A percentile compares a stretch with the other conserved stretches of the same genome.
Conservation (phyloP, 2,888 invertebrate genomes). For the Leptinotarsa haldemani region DNA sequence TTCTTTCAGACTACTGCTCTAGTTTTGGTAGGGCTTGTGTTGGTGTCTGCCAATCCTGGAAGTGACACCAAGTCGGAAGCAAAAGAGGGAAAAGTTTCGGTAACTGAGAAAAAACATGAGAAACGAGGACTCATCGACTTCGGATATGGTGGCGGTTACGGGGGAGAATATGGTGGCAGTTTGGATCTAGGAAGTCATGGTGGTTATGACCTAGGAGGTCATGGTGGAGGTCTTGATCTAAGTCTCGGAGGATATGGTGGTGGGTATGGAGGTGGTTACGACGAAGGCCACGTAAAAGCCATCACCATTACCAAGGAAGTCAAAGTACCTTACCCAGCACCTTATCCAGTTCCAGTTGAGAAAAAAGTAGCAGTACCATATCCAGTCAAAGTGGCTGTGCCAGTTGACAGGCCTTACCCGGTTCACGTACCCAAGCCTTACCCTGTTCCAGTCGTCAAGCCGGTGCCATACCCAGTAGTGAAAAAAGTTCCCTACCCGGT, state of each 20-base stretch:
- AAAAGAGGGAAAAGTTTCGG: conserved; percentile 51
- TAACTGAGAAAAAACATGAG: conserved; percentile 57
- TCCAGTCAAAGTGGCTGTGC: conserved; percentile 64
- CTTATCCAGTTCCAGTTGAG: conserved; percentile 68
- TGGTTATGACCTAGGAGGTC: conserved; percentile 37
- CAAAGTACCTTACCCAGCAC: conserved; percentile 67
- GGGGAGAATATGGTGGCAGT: conserved; percentile 50
- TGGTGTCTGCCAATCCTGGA: conserved; percentile 58
- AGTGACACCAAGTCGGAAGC: conserved; percentile 57
- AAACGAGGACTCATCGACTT: conserved; percentile 60
- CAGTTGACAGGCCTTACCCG: conserved; percentile 67
- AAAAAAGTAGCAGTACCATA: conserved; percentile 67
- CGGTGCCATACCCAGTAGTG: conserved; percentile 69
- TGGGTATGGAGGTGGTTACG: conserved; percentile 44
- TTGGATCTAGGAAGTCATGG: conserved; percentile 42
- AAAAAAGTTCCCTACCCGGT: conserved; percentile 69
- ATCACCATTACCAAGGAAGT: conserved; percentile 65
- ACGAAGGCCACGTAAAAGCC: conserved; percentile 54
- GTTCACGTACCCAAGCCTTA: conserved; percentile 66
- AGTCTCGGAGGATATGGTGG: conserved; percentile 45
- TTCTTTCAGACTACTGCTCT: conserved; percentile 60
- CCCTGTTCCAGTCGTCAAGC: conserved; percentile 68
- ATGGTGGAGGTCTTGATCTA: conserved; percentile 45
- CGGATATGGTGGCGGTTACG: conserved; percentile 54
- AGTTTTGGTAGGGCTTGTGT: conserved; percentile 61